Base-by-base conservation (phyloP, 2,888 invertebrate genomes). In the Lypha dubia region DNA sequence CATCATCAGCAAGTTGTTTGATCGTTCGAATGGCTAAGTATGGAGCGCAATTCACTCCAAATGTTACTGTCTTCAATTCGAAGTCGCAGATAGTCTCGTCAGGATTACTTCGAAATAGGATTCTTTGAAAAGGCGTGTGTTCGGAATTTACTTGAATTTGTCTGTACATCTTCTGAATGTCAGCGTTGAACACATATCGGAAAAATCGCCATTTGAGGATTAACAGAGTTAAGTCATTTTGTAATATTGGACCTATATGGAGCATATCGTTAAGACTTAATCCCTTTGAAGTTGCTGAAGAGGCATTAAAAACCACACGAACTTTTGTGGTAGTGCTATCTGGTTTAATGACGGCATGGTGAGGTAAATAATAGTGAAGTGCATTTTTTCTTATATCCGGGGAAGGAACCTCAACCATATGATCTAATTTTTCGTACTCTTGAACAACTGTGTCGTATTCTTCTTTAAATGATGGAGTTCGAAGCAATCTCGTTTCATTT, bases 381-480 rank as follows among this genome's bases (percentile, higher is more conserved):
- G n/a, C n/a, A n/a, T n/a, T n/a, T n/a, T n/a, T n/a, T n/a, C n/a
- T n/a, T n/a, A n/a, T n/a, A n/a, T 35, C 35, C 7, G n/a, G 44
- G n/a, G 28, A 46, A n/a, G 15, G 24, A 8, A 38, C 22, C n/a
- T 8, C 11, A 41, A 24, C 11, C 46, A 65, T 49, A 0, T 46
- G 63, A 35, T 35, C 35, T 35, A 35, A 35, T 35, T 35, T 6
- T 35, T 35, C 35, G 8, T 44, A 44, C 13, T 79, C 74, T 6
- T 44, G 1, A 17, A 83, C 32, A 0, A 73, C 67, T 15, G 32
- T n/a, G 6, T 77, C 73, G 49, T 83, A 83, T 60, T 82, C 65
- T 3, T 38, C 24, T 20, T 77, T 77, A 9, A 77, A 56, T 13
- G 60, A 38, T 24, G 56, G 44, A n/a, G 38, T 77, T 22, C 46